Evolutionary conservation across 1,140 invertebrate species (phyloP).

Genomic region (Aphidius ervi): DNA sequence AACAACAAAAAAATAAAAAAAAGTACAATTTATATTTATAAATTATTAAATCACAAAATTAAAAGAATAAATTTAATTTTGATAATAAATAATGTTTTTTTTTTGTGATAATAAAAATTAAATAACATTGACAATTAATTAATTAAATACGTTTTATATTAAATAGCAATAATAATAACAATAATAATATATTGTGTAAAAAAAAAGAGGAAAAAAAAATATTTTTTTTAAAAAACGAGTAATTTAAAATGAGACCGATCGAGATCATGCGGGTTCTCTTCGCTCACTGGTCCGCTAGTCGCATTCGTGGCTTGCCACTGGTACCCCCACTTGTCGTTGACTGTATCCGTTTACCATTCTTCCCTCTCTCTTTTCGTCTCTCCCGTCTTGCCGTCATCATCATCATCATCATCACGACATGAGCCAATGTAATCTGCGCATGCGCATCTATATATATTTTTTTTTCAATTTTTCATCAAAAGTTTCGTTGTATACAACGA

Average conservation of each 20-base stretch:
- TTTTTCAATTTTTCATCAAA: background rate
- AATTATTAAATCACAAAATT: no score
- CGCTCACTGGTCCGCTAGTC: conserved; percentile 36
- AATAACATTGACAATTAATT: no score
- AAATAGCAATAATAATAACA: background rate
- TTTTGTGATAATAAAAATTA: no score
- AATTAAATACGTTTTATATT: no score
- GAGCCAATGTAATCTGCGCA: conserved; percentile 5
- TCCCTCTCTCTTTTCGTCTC: conserved; percentile 10
- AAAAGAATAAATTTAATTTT: no score
- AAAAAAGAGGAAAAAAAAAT: background rate
- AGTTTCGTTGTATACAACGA: background rate
- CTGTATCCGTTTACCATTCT: conserved; percentile 11
- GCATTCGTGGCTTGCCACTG: conserved; percentile 17
- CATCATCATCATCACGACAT: background rate
- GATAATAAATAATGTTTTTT: no score
- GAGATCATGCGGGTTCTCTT: conserved; percentile 35
- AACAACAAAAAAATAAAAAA: no score
- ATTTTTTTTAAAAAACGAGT: conserved; percentile 14
- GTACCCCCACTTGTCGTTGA: conserved; percentile 19
- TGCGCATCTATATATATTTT: background rate
- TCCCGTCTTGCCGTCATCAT: background rate
- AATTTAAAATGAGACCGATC: conserved; percentile 24
- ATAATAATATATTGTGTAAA: background rate
- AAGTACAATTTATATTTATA: no score